These are phyloP conservation scores for Boloria euphrosyne DNA, from an alignment of 2,888 invertebrate species.

Conservation along the genomic window DNA sequence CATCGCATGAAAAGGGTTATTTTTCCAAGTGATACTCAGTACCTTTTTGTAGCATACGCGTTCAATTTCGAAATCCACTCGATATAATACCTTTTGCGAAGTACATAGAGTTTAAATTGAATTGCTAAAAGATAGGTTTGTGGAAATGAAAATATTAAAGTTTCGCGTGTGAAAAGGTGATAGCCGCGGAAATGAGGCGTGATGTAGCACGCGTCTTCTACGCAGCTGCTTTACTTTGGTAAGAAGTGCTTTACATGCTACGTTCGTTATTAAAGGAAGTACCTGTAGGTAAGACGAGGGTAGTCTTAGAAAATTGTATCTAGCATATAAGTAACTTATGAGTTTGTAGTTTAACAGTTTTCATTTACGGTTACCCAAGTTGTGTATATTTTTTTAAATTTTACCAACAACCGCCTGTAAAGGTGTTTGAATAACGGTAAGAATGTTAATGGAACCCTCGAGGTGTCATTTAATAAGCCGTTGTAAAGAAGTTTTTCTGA, in stretches of 20 bases:
- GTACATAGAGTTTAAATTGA: slow-evolving; percentile 19
- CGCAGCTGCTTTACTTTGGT: slow-evolving; percentile 12
- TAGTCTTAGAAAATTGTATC: too few species aligned
- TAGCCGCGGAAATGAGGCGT: slow-evolving; percentile 54
- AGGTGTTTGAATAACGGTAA: too few species aligned
- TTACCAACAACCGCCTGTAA: too few species aligned
- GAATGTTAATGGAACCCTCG: too few species aligned
- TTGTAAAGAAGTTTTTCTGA: too few species aligned
- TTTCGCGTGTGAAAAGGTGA: slow-evolving; percentile 57
- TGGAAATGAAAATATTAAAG: slow-evolving; percentile 58
- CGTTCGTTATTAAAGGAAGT: too few species aligned
- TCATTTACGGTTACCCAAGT: too few species aligned
- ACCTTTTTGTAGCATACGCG: slow-evolving; percentile 44
- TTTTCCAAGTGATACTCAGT: slow-evolving; percentile 40
- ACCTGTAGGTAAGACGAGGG: too few species aligned
- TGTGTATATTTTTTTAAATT: too few species aligned
- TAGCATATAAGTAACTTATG: too few species aligned
- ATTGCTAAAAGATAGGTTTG: background rate
- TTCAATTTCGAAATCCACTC: slow-evolving; percentile 29
- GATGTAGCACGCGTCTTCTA: slow-evolving; percentile 36
- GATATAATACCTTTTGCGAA: background rate
- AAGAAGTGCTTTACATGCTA: background rate
- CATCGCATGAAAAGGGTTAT: slow-evolving; percentile 40
- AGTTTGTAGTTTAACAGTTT: too few species aligned
- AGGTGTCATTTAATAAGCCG: too few species aligned